These are phyloP conservation scores for Apodemia hepburni DNA, from an alignment of 2,888 invertebrate genomes.

Conservation along the genomic window DNA sequence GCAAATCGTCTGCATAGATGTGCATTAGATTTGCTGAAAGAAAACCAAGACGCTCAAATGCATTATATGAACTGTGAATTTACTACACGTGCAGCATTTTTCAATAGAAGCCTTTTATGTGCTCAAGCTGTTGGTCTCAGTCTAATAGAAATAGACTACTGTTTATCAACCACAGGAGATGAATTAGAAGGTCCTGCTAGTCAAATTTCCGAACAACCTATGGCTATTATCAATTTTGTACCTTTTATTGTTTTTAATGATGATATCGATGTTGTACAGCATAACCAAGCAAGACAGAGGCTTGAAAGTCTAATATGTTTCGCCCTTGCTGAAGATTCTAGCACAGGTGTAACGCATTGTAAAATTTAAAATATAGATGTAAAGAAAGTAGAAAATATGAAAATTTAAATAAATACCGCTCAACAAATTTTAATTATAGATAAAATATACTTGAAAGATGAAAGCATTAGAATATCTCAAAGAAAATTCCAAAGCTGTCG, in stretches of 20 bases:
- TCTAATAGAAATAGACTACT: constrained; percentile 47
- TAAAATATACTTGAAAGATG: not conserved
- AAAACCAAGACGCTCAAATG: constrained; percentile 50
- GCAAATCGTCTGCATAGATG: constrained; percentile 68
- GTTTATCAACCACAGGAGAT: constrained; percentile 47
- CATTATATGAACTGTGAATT: constrained; percentile 66
- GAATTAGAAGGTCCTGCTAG: constrained; percentile 48
- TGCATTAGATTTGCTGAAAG: constrained; percentile 46
- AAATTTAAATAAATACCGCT: not conserved
- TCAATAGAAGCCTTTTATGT: constrained; percentile 32
- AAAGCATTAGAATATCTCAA: constrained; percentile 47
- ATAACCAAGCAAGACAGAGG: constrained; percentile 38
- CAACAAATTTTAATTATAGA: not conserved
- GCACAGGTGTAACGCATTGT: constrained; percentile 47
- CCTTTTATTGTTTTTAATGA: constrained; percentile 56
- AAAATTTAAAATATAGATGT: constrained; percentile 38
- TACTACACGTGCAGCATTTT: constrained; percentile 41
- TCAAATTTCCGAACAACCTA: constrained; percentile 41
- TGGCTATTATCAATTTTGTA: constrained; percentile 46
- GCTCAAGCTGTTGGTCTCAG: constrained; percentile 5
- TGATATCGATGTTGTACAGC: constrained; percentile 35
- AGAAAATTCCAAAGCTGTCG: not conserved
- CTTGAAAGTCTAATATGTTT: constrained; percentile 51
- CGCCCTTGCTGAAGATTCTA: constrained; percentile 49
- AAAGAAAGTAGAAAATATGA: no score